These are phyloP conservation scores for Invenusta paracnida DNA, from an alignment of 2,888 invertebrate genomes.

Conservation along the genomic window DNA sequence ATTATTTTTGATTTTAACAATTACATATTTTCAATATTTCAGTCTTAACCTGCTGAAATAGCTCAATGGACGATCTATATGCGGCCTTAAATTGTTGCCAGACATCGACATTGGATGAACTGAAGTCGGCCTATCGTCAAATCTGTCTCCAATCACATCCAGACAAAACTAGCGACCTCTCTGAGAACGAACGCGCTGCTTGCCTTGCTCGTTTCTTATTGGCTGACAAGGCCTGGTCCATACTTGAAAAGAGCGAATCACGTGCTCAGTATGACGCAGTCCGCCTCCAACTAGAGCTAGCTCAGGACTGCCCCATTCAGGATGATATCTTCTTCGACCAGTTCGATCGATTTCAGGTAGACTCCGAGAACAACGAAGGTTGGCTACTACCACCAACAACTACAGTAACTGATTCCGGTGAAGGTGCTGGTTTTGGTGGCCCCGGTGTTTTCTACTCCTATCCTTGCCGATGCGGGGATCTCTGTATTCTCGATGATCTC, in stretches of 20 bases:
- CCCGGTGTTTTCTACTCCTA: not conserved
- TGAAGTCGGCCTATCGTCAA: not conserved
- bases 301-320: slow-evolving; percentile 10
- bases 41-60: no score
- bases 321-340: not conserved
- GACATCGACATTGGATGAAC: not conserved
- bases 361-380: not conserved
- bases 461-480: not conserved
- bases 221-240: not conserved
- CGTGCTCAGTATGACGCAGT: not conserved
- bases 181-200: not conserved
- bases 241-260: not conserved
- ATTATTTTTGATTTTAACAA: no score
- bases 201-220: not conserved
- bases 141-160: not conserved
- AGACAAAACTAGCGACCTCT: not conserved
- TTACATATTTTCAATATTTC: no score
- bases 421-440: not conserved
- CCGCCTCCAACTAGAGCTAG: not conserved
- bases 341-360: not conserved
- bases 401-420: not conserved
- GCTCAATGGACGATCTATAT: not conserved
- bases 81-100: not conserved
- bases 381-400: no score
- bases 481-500: not conserved